These are phyloP conservation scores for Mythimna pallens DNA, from an alignment of 2,888 invertebrate species.

Conservation along the genomic window DNA sequence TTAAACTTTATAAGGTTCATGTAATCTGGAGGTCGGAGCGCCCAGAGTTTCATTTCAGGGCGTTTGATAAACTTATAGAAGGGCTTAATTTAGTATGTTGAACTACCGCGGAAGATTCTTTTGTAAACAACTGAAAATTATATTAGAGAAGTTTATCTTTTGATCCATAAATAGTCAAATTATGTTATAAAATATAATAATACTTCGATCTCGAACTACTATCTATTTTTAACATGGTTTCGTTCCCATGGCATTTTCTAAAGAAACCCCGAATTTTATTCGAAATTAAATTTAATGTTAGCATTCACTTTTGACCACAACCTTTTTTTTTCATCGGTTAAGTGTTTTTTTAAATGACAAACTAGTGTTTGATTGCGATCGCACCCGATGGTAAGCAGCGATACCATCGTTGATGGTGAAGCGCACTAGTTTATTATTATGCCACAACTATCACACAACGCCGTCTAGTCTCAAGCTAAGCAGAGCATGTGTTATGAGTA, in stretches of 20 bases:
- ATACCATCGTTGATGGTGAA: no score
- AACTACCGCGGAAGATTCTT: neutral
- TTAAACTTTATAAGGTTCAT: neutral
- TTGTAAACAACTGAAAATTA: neutral
- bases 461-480: no score
- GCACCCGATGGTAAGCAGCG: no score
- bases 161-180: neutral
- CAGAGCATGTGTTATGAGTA: no score
- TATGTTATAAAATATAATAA: no score
- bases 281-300: neutral
- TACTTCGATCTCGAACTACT: neutral
- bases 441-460: no score
- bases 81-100: neutral
- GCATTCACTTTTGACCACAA: neutral
- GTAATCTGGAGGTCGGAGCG: neutral
- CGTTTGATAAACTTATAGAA: neutral
- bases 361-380: no score
- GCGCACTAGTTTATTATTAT: no score
- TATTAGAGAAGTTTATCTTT: neutral
- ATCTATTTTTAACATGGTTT: no score
- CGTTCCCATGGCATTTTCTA: no score
- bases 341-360: no score
- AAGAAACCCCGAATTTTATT: neutral
- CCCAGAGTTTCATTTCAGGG: neutral
- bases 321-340: no score